Conservation (phyloP, 2,888 invertebrate species). For the Athripsodes cinereus region DNA sequence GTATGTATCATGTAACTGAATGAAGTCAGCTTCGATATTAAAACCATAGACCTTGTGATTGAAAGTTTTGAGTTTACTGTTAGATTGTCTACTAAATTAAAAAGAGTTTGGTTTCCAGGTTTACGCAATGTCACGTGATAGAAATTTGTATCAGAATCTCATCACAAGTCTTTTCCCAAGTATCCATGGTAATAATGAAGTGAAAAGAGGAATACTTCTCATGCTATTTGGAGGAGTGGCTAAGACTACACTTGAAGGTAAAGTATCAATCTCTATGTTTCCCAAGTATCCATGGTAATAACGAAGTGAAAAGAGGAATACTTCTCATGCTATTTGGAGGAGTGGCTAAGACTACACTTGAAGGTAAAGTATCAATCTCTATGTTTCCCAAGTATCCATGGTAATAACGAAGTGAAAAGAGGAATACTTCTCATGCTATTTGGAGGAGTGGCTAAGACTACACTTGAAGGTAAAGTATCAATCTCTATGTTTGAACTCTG, state of each 20-base stretch:
- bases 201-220: conserved; percentile 84
- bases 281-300: conserved; percentile 94
- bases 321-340: conserved; percentile 96
- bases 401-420: conserved; percentile 92
- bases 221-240: conserved; percentile 97
- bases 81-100: too few relatives aligned
- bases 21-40: too few relatives aligned
- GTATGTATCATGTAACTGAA: too few relatives aligned
- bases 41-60: too few relatives aligned
- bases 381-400: conserved; percentile 96
- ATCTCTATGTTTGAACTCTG: too few relatives aligned
- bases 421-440: conserved; percentile 92
- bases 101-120: too few relatives aligned
- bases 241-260: conserved; percentile 83
- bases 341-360: conserved; percentile 88
- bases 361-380: too few relatives aligned
- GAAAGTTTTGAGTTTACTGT: too few relatives aligned
- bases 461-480: conserved; percentile 72
- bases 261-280: too few relatives aligned
- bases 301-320: conserved; percentile 90
- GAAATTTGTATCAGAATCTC: conserved; percentile 83
- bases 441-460: conserved; percentile 94
- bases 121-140: conserved; percentile 95
- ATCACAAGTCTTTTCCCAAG: conserved; percentile 91
- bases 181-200: conserved; percentile 94